These are phyloP conservation scores for Panopea generosa DNA, from an alignment of 2,888 invertebrate species.

Conservation along the genomic window DNA sequence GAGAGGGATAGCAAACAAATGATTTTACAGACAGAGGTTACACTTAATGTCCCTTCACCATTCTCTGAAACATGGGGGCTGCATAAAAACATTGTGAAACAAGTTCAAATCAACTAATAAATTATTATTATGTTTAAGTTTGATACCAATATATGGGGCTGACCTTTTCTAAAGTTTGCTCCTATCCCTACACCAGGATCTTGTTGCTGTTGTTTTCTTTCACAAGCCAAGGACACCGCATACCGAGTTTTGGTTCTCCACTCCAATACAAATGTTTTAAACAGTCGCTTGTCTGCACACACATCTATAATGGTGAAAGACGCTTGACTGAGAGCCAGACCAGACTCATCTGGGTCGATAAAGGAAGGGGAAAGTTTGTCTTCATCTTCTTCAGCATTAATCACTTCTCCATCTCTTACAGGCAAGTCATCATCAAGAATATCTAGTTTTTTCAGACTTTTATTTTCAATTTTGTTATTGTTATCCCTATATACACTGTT, in stretches of 20 bases:
- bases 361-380: constrained; percentile 50
- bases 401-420: neutral
- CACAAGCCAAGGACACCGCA: constrained; percentile 84
- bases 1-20: no score
- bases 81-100: no score
- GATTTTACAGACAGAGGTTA: no score
- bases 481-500: neutral
- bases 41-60: no score
- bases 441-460: neutral
- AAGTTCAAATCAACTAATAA: no score
- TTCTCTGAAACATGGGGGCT: no score
- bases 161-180: constrained; percentile 77
- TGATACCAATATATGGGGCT: no score
- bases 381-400: constrained; percentile 29
- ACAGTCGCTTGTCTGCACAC: constrained; percentile 77
- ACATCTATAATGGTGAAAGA: constrained; percentile 84
- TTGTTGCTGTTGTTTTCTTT: constrained; percentile 64
- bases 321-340: constrained; percentile 67
- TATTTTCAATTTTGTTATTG: neutral
- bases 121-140: no score
- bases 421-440: constrained; percentile 6
- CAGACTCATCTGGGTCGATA: constrained; percentile 61
- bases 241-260: constrained; percentile 79
- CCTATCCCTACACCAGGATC: constrained; percentile 74
- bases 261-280: constrained; percentile 82